Percentiles rank a stretch among this genome's conserved stretches.
Conservation (phyloP, 2,797 vertebrate genomes). For the Sphaeramia orbicularis region DNA sequence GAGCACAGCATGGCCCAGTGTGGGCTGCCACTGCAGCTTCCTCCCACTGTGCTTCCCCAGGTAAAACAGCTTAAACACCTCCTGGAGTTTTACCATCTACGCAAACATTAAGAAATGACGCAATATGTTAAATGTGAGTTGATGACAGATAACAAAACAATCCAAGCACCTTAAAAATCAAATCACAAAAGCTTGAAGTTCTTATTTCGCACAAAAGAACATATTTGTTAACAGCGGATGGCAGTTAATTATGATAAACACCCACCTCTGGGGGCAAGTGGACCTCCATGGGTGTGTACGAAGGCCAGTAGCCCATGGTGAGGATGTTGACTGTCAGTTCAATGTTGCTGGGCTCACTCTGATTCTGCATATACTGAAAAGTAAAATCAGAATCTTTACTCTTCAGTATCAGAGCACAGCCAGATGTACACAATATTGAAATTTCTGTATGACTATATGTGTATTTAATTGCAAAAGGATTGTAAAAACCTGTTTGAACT, state of each 20-base stretch:
- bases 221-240: not conserved
- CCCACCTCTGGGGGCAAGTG: conserved; percentile 95
- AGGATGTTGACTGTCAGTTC: conserved; percentile 99
- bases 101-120: conserved; percentile 18
- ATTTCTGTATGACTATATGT: not conserved
- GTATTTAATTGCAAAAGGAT: not conserved
- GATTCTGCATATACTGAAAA: conserved; percentile 96
- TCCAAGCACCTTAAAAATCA: not conserved
- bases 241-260: not conserved
- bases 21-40: conserved; percentile 99
- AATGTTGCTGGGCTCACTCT: conserved; percentile 98
- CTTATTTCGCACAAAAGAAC: not conserved
- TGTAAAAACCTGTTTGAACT: conserved; percentile 96
- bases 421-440: not conserved
- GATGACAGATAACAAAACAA: not conserved
- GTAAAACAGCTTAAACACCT: conserved; percentile 99
- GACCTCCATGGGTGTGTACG: conserved; percentile 98
- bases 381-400: conserved; percentile 15
- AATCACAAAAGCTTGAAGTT: not conserved
- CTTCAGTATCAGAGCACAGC: not conserved
- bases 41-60: conserved; percentile 98
- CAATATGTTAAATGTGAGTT: not conserved
- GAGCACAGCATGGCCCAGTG: conserved; percentile 96
- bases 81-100: conserved; percentile 99
- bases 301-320: conserved; percentile 99